Conservation (phyloP, 2,888 invertebrate genomes). For the Dasysyrphus albostriatus region DNA sequence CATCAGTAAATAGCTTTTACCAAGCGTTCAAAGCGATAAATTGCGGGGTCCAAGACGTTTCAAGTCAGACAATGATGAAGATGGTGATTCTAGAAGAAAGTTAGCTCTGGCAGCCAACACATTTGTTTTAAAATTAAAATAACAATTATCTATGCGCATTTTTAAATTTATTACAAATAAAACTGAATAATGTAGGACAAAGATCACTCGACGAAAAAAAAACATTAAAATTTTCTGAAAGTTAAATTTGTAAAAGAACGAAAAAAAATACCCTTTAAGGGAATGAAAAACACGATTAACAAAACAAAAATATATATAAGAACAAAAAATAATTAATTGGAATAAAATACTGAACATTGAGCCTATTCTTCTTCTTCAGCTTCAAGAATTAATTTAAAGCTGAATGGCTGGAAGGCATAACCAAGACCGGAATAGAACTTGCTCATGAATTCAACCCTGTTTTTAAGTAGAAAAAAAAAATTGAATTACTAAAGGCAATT, state of each 20-base stretch:
- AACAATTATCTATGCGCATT: no score
- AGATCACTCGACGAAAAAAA: background rate
- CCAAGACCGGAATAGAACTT: conserved; percentile 95
- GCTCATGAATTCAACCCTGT: conserved; percentile 98
- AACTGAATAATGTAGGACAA: background rate
- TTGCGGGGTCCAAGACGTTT: no score
- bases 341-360: conserved; percentile 12
- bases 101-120: no score
- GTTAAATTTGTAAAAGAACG: conserved; percentile 29
- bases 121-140: no score
- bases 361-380: conserved; percentile 84
- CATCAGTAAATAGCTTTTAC: no score
- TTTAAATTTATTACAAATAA: background rate
- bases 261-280: background rate
- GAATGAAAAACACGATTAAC: background rate
- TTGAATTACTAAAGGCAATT: background rate
- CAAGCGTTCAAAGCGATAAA: no score
- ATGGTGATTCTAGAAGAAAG: no score
- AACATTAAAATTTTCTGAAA: conserved; percentile 3
- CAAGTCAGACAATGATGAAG: no score
- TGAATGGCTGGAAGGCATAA: conserved; percentile 93
- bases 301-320: conserved; percentile 7
- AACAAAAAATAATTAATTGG: conserved; percentile 13
- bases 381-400: conserved; percentile 90
- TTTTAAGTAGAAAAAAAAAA: conserved; percentile 48